A percentile compares a stretch with the other conserved stretches of the same genome.
phyloP scores from a whole-genome alignment of 1,140 invertebrate genomes.

The Mesaphorura yosii region DNA sequence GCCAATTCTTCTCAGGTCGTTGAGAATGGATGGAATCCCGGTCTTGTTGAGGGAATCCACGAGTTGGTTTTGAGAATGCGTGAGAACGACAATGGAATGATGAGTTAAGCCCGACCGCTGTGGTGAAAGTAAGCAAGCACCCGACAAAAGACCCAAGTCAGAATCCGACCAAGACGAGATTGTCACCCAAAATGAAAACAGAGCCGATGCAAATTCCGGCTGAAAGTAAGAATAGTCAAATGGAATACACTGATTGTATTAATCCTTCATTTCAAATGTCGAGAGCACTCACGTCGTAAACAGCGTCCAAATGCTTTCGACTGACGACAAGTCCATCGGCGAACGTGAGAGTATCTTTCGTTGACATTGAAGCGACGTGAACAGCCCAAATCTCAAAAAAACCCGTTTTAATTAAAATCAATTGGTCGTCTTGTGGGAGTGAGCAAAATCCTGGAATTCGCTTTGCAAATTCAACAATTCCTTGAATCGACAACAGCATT shows the following conservation, averaged over 20 bases:
- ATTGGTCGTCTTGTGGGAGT: slow-evolving; percentile 80
- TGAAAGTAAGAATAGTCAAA: slow-evolving; percentile 35
- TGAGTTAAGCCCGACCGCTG: slow-evolving; percentile 68
- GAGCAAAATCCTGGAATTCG: slow-evolving; percentile 74
- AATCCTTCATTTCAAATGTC: too few species aligned
- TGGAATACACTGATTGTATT: not conserved
- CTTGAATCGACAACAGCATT: slow-evolving; percentile 73
- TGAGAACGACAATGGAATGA: slow-evolving; percentile 62
- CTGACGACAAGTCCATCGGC: slow-evolving; percentile 80
- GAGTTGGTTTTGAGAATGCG: slow-evolving; percentile 63
- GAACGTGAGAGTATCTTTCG: slow-evolving; percentile 71
- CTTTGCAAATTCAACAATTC: slow-evolving; percentile 88
- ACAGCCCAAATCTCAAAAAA: slow-evolving; percentile 95
- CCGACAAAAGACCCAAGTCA: slow-evolving; percentile 80
- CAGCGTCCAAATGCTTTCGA: slow-evolving; percentile 71
- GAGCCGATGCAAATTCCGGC: slow-evolving; percentile 56
- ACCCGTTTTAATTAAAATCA: slow-evolving; percentile 86
- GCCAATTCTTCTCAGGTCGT: slow-evolving; percentile 70
- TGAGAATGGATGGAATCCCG: slow-evolving; percentile 35
- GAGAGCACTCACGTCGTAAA: slow-evolving; percentile 76
- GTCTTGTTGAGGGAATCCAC: slow-evolving; percentile 65
- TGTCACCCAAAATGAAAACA: slow-evolving; percentile 58
- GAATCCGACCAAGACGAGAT: slow-evolving; percentile 53
- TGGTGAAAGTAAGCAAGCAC: slow-evolving; percentile 68
- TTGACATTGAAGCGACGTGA: slow-evolving; percentile 70